Evolutionary conservation across 1,140 invertebrate species (phyloP).

Genomic region (Panagrolaimus sp.): DNA sequence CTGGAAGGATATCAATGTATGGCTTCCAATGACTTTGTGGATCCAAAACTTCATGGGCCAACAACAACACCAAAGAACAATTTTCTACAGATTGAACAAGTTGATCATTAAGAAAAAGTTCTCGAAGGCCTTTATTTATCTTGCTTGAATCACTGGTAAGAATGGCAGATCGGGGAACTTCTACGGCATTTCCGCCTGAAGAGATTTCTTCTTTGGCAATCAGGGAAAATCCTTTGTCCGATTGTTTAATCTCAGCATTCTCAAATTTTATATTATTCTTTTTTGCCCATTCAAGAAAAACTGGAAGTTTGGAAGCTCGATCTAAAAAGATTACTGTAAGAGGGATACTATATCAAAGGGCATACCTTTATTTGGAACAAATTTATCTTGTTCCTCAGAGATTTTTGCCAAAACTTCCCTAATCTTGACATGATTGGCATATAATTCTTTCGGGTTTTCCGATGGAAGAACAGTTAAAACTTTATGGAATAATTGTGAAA

Average conservation of each 20-base stretch:
- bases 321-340: neutral
- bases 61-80: constrained; percentile 12
- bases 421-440: constrained; percentile 36
- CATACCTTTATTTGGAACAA: neutral
- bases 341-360: neutral
- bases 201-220: constrained; percentile 24
- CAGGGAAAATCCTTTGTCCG: constrained; percentile 24
- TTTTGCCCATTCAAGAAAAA: constrained; percentile 14
- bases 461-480: constrained; percentile 25
- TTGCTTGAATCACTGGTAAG: constrained; percentile 24
- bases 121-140: constrained; percentile 13
- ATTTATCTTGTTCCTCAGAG: neutral
- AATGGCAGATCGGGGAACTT: constrained; percentile 26
- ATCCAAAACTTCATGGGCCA: constrained; percentile 31
- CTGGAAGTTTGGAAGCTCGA: constrained; percentile 2
- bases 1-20: constrained; percentile 33
- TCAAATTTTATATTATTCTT: constrained; percentile 14
- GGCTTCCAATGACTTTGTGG: constrained; percentile 26
- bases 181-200: constrained; percentile 17
- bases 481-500: constrained; percentile 30
- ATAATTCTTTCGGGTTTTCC: constrained; percentile 30
- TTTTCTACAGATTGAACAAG: constrained; percentile 30
- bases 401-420: constrained; percentile 22
- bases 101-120: constrained; percentile 22
- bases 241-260: neutral